Percentiles rank a stretch among this genome's conserved stretches.
Conservation (phyloP, 2,888 invertebrate species). For the Odontocerum albicorne region DNA sequence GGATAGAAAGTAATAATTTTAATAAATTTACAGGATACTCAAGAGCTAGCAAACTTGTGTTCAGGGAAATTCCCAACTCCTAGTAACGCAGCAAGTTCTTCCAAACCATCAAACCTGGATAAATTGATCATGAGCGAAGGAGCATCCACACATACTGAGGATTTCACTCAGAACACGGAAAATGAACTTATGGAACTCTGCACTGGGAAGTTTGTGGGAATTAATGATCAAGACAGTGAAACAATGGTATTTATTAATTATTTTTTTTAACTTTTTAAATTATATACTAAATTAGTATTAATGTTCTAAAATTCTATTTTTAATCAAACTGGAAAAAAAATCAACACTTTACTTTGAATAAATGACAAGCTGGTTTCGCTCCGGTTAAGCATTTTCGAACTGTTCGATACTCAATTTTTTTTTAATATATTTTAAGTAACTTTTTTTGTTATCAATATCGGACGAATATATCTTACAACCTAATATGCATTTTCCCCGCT, state of each 20-base stretch:
- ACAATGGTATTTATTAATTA: neutral
- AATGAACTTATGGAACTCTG: slow-evolving; percentile 58
- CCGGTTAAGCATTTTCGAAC: too few relatives aligned
- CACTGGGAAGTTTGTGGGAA: slow-evolving; percentile 57
- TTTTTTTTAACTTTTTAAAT: too few relatives aligned
- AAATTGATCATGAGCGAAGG: slow-evolving; percentile 3
- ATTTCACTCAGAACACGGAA: slow-evolving; percentile 42
- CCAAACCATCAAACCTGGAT: slow-evolving; percentile 6
- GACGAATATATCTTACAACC: too few relatives aligned
- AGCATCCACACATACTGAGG: slow-evolving; percentile 39
- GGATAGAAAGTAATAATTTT: too few relatives aligned
- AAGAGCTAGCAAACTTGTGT: slow-evolving; percentile 58
- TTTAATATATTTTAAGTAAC: too few relatives aligned
- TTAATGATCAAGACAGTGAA: slow-evolving; percentile 10
- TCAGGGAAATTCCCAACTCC: slow-evolving; percentile 59
- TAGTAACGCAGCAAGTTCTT: slow-evolving; percentile 5
- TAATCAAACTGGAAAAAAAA: too few relatives aligned
- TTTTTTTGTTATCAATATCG: neutral
- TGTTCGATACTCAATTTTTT: too few relatives aligned
- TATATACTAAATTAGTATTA: too few relatives aligned
- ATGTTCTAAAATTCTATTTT: too few relatives aligned
- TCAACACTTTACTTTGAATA: too few relatives aligned
- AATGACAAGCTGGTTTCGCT: too few relatives aligned
- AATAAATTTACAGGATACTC: slow-evolving; percentile 45
- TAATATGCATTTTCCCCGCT: too few relatives aligned